Base-by-base conservation (phyloP, 2,113 vertebrate genomes). In the sheep (Ovis aries) region DNA sequence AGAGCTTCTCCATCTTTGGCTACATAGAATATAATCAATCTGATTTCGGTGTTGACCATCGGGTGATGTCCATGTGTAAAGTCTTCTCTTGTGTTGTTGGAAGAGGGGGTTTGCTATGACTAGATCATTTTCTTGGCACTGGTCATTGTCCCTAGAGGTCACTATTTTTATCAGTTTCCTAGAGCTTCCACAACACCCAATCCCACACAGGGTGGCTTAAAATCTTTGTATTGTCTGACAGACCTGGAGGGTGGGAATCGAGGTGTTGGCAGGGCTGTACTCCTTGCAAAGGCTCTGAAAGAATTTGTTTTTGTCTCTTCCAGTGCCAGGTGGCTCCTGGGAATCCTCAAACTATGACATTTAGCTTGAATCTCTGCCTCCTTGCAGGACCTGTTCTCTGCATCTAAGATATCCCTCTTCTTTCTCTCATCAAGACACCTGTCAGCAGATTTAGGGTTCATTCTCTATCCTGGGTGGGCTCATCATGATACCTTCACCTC, bases 181-280 rank as follows among this genome's bases (percentile, higher is more conserved):
- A 67, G 33, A 16, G 33, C 16, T 67, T 1, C 4, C 2, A 1
- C 8, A 19, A 19, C 17, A 67, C 7, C 7, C 4, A 1, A 36
- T 8, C 33, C 64, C 33, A 36, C 64, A 36, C 0, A 0, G 17
- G 33, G 33, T 36, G 4, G 4, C 64, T 67, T 67, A n/a, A 67
- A 67, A 36, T 2, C 33, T 10, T 33, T 67, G 64, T 36, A 67
- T n/a, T 36, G 4, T 67, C 8, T 11, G 64, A 64, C 33, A 36
- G 2, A n/a, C 10, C 8, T 67, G 17, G 7, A 67, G 7, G 64
- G 33, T 67, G 64, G 17, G 36, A 36, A 67, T 36, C 33, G 19
- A 67, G 2, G 17, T 21, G 33, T 36, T 67, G 33, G 64, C 64
- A 67, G 8, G 8, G 17, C 17, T 0, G 0, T 67, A 67, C 33